Conservation (phyloP, 2,888 invertebrate species). For the Phyto melanocephala region DNA sequence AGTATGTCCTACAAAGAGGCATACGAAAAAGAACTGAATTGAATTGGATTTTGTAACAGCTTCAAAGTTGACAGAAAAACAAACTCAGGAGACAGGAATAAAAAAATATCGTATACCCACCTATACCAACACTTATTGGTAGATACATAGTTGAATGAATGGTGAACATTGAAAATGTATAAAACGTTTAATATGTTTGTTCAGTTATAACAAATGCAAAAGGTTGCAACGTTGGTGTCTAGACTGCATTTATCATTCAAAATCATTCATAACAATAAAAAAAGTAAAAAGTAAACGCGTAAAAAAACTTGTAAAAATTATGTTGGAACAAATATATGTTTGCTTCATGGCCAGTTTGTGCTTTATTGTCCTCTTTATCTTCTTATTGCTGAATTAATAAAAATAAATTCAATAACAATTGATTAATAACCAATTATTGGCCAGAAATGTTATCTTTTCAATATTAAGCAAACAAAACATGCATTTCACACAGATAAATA, state of each 20-base stretch:
- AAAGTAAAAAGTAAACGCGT: background rate
- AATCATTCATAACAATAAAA: constrained; percentile 23
- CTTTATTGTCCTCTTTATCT: background rate
- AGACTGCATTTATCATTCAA: constrained; percentile 64
- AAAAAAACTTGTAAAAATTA: constrained; percentile 3
- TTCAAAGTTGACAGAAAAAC: constrained; percentile 52
- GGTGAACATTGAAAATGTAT: constrained; percentile 30
- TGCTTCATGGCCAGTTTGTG: constrained; percentile 24
- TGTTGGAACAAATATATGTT: background rate
- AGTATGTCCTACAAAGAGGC: background rate
- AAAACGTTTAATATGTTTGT: constrained; percentile 59
- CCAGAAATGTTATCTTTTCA: background rate
- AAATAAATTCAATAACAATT: constrained; percentile 55
- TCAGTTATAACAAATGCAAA: constrained; percentile 59
- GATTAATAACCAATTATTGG: constrained; percentile 61
- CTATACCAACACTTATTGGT: background rate
- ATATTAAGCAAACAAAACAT: background rate
- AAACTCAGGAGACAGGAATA: constrained; percentile 9
- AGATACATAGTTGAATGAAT: background rate
- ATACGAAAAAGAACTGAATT: constrained; percentile 22
- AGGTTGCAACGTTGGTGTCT: constrained; percentile 65
- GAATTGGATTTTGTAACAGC: constrained; percentile 59
- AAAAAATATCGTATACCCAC: background rate
- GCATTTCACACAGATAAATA: background rate
- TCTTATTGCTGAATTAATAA: constrained; percentile 54